These are phyloP conservation scores for Pomatostomus ruficeps DNA, from an alignment of 2,113 vertebrate genomes.

Conservation along the genomic window DNA sequence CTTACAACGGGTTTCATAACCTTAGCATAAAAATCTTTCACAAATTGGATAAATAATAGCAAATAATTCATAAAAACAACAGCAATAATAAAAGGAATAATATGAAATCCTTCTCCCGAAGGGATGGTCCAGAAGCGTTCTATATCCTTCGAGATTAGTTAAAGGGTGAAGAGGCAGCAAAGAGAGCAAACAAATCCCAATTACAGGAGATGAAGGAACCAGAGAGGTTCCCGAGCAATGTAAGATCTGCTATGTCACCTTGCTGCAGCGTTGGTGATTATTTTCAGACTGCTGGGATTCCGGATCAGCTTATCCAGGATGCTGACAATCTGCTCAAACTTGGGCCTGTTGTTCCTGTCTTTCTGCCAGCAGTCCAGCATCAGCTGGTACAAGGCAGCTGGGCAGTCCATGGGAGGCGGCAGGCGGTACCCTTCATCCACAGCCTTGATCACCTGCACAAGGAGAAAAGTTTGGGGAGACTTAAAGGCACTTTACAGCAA, in stretches of 20 bases:
- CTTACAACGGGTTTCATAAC: background rate
- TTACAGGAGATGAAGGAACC: background rate
- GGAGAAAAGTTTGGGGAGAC: slow-evolving; percentile 20
- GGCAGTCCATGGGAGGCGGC: slow-evolving; percentile 98
- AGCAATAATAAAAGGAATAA: background rate
- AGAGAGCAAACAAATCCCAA: background rate
- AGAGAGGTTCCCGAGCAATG: background rate
- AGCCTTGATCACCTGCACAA: slow-evolving; percentile 91
- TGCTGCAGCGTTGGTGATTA: slow-evolving; percentile 90
- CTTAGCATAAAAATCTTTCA: background rate
- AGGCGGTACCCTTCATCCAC: slow-evolving; percentile 97
- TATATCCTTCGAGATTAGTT: background rate
- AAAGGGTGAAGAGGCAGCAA: background rate
- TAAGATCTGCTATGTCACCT: slow-evolving; percentile 76
- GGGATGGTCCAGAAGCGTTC: background rate
- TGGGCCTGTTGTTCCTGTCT: slow-evolving; percentile 95
- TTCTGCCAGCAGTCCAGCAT: slow-evolving; percentile 99
- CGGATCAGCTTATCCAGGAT: slow-evolving; percentile 98
- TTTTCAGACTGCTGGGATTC: slow-evolving; percentile 94
- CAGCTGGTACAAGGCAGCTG: slow-evolving; percentile 94
- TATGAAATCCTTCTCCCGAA: background rate
- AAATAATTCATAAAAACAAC: background rate
- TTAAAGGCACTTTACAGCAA: background rate
- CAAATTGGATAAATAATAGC: background rate
- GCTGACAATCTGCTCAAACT: slow-evolving; percentile 98